These are phyloP conservation scores for Morone chrysops DNA, from an alignment of 2,113 vertebrate genomes.

Conservation along the genomic window DNA sequence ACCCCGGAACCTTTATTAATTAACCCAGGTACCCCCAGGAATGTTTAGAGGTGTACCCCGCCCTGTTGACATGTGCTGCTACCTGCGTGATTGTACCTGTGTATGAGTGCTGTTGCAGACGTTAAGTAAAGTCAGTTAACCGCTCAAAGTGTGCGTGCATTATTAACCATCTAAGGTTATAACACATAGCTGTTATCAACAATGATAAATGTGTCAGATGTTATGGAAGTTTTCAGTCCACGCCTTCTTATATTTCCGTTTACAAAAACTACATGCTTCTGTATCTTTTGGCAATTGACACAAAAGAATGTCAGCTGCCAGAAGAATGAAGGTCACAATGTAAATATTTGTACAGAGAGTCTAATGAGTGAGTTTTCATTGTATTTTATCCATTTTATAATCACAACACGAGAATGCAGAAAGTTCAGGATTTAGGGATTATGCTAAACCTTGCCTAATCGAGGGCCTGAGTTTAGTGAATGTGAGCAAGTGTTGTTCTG, in stretches of 20 bases:
- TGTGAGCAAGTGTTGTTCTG: slow-evolving; percentile 27
- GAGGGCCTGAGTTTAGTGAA: background rate
- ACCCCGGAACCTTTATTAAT: too few species aligned
- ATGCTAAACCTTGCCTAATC: slow-evolving; percentile 8
- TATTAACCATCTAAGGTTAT: too few species aligned
- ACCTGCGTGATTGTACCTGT: too few species aligned
- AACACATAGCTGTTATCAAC: background rate
- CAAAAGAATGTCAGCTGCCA: too few species aligned
- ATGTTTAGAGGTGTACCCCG: too few species aligned
- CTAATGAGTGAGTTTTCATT: background rate
- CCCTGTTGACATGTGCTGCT: too few species aligned
- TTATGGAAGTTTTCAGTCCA: background rate
- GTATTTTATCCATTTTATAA: slow-evolving; percentile 20
- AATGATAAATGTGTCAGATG: background rate
- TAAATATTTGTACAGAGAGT: slow-evolving; percentile 14
- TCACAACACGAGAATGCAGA: slow-evolving; percentile 18
- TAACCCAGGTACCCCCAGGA: too few species aligned
- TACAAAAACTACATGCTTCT: background rate
- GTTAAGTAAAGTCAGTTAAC: too few species aligned
- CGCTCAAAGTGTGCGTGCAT: too few species aligned
- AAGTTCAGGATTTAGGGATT: slow-evolving; percentile 29
- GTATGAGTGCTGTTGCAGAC: too few species aligned
- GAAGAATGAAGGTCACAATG: too few species aligned
- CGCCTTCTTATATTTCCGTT: background rate
- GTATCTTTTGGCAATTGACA: too few species aligned